Base-by-base conservation (phyloP, 2,888 invertebrate species). In the Oxytorus armatus region DNA sequence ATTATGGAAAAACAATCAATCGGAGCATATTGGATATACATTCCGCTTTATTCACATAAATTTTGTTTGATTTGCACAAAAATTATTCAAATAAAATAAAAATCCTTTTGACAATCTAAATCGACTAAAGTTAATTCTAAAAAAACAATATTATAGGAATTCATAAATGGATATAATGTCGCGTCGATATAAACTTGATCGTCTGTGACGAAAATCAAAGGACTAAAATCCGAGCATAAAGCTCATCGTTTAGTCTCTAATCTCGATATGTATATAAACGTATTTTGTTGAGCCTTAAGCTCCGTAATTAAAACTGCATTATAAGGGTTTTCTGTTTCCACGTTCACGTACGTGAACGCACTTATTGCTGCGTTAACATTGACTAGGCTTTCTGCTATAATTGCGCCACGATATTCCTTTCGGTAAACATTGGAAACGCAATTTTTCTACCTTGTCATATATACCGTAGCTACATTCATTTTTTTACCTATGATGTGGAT, bases 361-460 rank as follows among this genome's bases (percentile, higher is more conserved):
- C 61, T 23, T 16, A 23, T 57, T 29, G 42, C 44, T 29, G 42
- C 44, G 63, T 44, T 29, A 47, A 63, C 69, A 69, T 63, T n/a
- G 69, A 69, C 69, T 77, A 55, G 47, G 29, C 63, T 57, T 69
- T 63, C 47, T 44, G 55, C 16, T 14, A 25, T 63, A 61, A 76
- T 69, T 76, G 47, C 63, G 33, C 21, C 69, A 36, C 47, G 25
- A 69, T 69, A 51, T 76, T 76, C 42, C 49, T 39, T 49, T 49
- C 16, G 25, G 36, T n/a, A 55, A 76, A 69, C 53, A 61, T 53
- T 25, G 63, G 47, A 44, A 63, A 70, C 33, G 14, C 23, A 63
- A 76, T 77, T 70, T 70, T 16, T 29, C 42, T 59, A n/a, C 23
- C 29, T 39, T 29, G 29, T 18, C 61, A 29, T 51, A 59, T 21